Evolutionary conservation across 1,140 invertebrate genomes (phyloP), one percentile per base, ranked within the genome.

Genomic region (Teleogryllus occipitalis): DNA sequence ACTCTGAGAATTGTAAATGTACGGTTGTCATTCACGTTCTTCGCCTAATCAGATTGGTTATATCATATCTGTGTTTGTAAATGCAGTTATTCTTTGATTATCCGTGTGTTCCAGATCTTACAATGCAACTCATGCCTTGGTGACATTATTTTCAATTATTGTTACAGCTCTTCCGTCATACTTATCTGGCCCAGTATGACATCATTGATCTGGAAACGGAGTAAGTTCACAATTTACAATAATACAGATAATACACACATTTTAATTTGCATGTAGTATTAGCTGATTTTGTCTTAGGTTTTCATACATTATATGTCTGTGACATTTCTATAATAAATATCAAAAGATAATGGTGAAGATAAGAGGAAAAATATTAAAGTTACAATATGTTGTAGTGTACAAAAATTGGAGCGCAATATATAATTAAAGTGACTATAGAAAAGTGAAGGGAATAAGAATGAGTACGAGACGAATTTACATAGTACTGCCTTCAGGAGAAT

Each of bases 141-240:
- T 39, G 27, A 39, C 27, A 39, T 39, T 39, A 39, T 74, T 39
- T 78, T 75, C 47, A n/a, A 21, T 83, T 85, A 84, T 72, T 86
- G 83, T 88, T 89, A 54, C 85, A 91, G 90, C 83, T 90, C 80
- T 90, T 88, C 82, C 86, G 90, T 79, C 88, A 90, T 82, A 89
- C 89, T 49, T 89, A 87, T 82, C 84, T 87, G 82, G 89, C 90
- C 80, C 86, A 87, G 80, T 90, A 90, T 84, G 87, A 85, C 80
- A 88, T 90, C 81, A 86, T 89, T 80, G 88, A 90, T 81, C 81
- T 90, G 80, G 82, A 85, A 82, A 89, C 87, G 76, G 82, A 84
- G 88, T 89, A 85, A 88, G 87, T 87, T 76, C 18, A 47, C 21
- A 48, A 8, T n/a, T 2, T 46, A 6, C 27, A 46, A 46, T 8